Evolutionary conservation across 2,888 invertebrate genomes (phyloP).

Genomic region (Tineola bisselliella): DNA sequence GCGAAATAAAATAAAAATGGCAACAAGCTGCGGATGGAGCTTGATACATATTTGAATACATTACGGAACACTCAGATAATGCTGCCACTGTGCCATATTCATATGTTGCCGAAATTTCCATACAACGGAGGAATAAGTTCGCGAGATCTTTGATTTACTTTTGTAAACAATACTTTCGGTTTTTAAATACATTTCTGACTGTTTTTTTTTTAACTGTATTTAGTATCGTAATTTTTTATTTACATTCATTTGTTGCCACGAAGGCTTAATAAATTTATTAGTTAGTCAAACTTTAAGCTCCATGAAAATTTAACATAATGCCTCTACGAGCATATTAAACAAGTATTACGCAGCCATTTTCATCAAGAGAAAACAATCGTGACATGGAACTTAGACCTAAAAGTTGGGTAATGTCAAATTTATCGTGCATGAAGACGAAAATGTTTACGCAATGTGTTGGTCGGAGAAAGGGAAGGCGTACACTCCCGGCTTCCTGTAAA

Average conservation of each 20-base stretch:
- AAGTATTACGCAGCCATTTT: slow-evolving; percentile 2
- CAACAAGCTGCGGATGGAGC: slow-evolving; percentile 58
- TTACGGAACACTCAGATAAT: slow-evolving; percentile 38
- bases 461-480: slow-evolving; percentile 24
- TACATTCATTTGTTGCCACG: neutral
- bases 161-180: neutral
- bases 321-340: neutral
- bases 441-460: slow-evolving; percentile 27
- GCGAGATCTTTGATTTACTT: slow-evolving; percentile 5
- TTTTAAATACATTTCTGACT: neutral
- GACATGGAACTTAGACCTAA: slow-evolving; percentile 10
- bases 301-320: neutral
- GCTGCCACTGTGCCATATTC: slow-evolving; percentile 11
- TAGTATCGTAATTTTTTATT: neutral
- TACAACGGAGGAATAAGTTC: slow-evolving; percentile 3
- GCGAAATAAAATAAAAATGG: slow-evolving; percentile 63
- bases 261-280: neutral
- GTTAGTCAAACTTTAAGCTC: neutral
- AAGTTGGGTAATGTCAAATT: slow-evolving; percentile 21
- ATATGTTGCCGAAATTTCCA: slow-evolving; percentile 10
- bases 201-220: neutral
- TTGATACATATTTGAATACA: slow-evolving; percentile 68
- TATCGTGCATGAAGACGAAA: slow-evolving; percentile 27
- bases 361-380: slow-evolving; percentile 9
- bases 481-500: slow-evolving; percentile 47